A percentile compares a stretch with the other conserved stretches of the same genome.
Evolutionary conservation across 92 coral and sea anemone species (phyloP).

Genomic region (Isaurus tuberculatus): DNA sequence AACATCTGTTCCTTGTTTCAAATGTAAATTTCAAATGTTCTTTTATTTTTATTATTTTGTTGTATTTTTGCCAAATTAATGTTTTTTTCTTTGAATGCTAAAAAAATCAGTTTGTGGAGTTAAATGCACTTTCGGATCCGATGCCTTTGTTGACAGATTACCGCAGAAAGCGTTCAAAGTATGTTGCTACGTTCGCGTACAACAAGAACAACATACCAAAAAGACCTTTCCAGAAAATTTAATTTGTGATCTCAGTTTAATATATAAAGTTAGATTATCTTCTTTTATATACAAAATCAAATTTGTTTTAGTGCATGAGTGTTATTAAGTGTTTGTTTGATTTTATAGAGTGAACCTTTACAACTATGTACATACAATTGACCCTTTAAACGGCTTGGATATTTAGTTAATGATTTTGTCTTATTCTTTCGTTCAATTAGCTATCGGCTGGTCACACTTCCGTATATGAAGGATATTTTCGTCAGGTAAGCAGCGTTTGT

Average conservation of each 20-base stretch:
- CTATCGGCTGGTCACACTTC: constrained; percentile 97
- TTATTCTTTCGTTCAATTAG: constrained; percentile 55
- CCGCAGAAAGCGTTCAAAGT: background rate
- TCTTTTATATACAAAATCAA: background rate
- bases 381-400: background rate
- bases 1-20: no score
- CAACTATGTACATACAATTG: constrained; percentile 5
- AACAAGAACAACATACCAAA: background rate
- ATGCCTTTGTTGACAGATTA: background rate
- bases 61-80: background rate
- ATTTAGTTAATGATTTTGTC: background rate
- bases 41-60: background rate
- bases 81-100: background rate
- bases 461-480: constrained; percentile 88
- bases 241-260: background rate
- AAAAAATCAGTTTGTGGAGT: background rate
- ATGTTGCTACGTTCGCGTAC: background rate
- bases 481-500: constrained; percentile 78
- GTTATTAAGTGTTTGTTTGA: background rate
- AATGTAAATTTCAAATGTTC: background rate
- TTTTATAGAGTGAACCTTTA: background rate
- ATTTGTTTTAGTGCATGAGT: background rate
- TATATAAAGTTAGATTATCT: background rate
- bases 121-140: background rate
- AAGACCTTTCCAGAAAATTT: background rate